Evolutionary conservation across 2,797 vertebrate species (phyloP), one percentile per base, ranked within the genome.

Genomic region (Megalops cyprinoides): DNA sequence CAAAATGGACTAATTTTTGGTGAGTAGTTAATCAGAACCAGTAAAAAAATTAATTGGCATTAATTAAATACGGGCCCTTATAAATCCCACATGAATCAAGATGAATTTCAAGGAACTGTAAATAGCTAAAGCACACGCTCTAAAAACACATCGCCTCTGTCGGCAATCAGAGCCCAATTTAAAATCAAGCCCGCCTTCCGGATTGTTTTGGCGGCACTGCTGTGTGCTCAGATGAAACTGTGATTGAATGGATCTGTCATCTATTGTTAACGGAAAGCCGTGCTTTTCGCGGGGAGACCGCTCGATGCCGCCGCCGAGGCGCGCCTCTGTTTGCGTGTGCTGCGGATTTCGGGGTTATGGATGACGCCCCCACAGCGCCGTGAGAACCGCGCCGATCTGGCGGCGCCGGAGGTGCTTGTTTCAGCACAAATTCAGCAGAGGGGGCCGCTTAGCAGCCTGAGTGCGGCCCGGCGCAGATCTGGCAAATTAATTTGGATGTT

Each of bases 41-140:
- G 14, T 39, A 37, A 67, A 67, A 62, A 67, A 67, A 65, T 65
- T 65, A 34, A 65, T 65, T 65, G 60, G 60, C 25, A 15, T 18
- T 67, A 67, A 67, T 67, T 67, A 67, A 67, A 37, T 15, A 67
- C 34, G 34, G 39, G 31, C 31, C 62, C 34, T 34, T 67, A 34
- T 31, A 67, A 67, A 67, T 67, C 15, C 31, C 37, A 34, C 39
- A 15, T 67, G 34, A 39, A 67, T 67, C 14, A 20, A 67, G 18
- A 67, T 39, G 2, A 39, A 67, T 67, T 39, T 14, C 62, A 20
- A 15, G 51, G 18, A 53, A 53, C 15, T 53, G 62, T 67, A 67
- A 67, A 67, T 67, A 37, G 62, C 20, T 4, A 67, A 4, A 18
- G 20, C 31, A 23, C 14, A 4, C 23, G 62, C 20, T 20, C 62